Evolutionary conservation across 2,113 vertebrate species (phyloP).

Genomic region (Silurus glanis): DNA sequence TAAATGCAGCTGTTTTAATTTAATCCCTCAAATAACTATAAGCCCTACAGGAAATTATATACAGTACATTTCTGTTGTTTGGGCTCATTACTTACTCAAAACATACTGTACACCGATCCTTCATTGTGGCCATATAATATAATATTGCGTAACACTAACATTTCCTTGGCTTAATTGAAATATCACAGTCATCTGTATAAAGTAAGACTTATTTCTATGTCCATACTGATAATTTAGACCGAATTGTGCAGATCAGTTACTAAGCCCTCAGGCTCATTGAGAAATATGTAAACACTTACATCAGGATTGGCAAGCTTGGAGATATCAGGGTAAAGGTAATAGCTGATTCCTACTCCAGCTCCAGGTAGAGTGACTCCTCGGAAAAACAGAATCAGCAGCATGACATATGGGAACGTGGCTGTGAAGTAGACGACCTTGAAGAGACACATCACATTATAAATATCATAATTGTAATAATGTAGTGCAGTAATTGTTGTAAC

Average conservation of each 20-base stretch:
- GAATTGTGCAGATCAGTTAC: background rate
- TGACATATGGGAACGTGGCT: constrained; percentile 72
- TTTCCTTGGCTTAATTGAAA: background rate
- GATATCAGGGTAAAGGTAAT: constrained; percentile 67
- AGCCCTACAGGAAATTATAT: too few relatives aligned
- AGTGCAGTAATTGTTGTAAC: background rate
- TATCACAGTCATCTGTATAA: background rate
- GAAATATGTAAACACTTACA: constrained; percentile 56
- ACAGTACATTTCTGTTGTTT: too few relatives aligned
- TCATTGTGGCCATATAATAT: background rate
- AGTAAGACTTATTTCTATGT: background rate
- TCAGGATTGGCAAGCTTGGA: constrained; percentile 46
- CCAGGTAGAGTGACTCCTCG: constrained; percentile 75
- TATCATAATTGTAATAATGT: background rate
- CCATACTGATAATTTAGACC: background rate
- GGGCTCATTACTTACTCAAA: too few relatives aligned
- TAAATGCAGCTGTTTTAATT: background rate
- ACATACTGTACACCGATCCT: background rate
- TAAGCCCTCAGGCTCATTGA: background rate
- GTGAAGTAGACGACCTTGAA: constrained; percentile 76
- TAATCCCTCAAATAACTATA: too few relatives aligned
- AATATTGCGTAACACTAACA: background rate
- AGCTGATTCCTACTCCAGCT: constrained; percentile 64
- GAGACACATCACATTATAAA: background rate
- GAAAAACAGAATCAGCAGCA: constrained; percentile 73